A percentile compares a stretch with the other conserved stretches of the same genome.
Conservation (phyloP, 2,113 vertebrate species). For the Xenus cinereus region DNA sequence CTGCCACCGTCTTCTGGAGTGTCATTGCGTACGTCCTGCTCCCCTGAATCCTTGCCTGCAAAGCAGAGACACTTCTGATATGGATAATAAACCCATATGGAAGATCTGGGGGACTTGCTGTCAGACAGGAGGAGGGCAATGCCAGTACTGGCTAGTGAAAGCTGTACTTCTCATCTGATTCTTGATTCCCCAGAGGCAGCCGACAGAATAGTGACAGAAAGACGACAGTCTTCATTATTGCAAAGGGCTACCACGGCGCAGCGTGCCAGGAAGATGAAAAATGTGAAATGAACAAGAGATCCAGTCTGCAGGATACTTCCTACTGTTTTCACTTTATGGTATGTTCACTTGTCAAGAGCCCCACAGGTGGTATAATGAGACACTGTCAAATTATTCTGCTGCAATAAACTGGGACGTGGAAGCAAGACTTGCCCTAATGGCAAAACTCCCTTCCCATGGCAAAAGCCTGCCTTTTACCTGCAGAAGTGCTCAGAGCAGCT, state of each 20-base stretch:
- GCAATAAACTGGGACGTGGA: background rate
- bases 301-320: background rate
- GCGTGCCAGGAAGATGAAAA: background rate
- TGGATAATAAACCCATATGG: background rate
- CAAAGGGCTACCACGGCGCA: background rate
- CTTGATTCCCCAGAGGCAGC: background rate
- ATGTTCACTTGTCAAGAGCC: background rate
- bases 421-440: background rate
- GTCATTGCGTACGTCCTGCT: fast-evolving
- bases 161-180: background rate
- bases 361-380: background rate
- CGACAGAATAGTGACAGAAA: background rate
- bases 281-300: background rate
- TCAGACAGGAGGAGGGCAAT: background rate
- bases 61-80: background rate
- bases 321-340: background rate
- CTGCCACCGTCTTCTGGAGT: background rate
- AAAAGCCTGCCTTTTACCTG: background rate
- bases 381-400: background rate
- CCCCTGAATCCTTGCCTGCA: background rate
- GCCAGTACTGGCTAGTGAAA: background rate
- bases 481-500: background rate
- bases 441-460: background rate
- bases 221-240: background rate
- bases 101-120: background rate